phyloP scores from a whole-genome alignment of 1,140 invertebrate species.

The Pinna nobilis region DNA sequence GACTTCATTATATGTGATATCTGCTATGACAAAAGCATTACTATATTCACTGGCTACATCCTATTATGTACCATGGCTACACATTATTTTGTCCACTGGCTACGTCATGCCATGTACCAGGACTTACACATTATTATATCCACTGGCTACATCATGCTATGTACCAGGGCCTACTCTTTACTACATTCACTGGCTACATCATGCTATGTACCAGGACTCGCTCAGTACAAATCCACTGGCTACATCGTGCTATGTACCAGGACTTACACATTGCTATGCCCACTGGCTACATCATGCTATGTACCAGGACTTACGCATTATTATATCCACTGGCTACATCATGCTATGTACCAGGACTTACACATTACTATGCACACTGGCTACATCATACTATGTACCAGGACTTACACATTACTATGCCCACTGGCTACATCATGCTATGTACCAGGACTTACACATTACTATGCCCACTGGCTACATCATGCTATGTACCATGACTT shows the following conservation, averaged over 20 bases:
- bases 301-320: slow-evolving; percentile 1
- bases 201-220: neutral
- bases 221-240: neutral
- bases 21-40: neutral
- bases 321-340: neutral
- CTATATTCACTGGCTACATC: neutral
- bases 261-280: neutral
- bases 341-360: slow-evolving; percentile 1
- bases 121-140: neutral
- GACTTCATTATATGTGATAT: too few species aligned
- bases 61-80: neutral
- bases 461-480: neutral
- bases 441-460: neutral
- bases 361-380: neutral
- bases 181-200: neutral
- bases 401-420: neutral
- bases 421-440: neutral
- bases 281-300: neutral
- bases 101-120: neutral
- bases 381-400: neutral
- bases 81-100: neutral
- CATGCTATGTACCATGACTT: neutral
- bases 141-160: slow-evolving; percentile 1
- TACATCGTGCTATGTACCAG: neutral
- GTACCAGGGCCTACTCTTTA: neutral